phyloP scores from a whole-genome alignment of 2,888 invertebrate genomes.

The Alitta virens region DNA sequence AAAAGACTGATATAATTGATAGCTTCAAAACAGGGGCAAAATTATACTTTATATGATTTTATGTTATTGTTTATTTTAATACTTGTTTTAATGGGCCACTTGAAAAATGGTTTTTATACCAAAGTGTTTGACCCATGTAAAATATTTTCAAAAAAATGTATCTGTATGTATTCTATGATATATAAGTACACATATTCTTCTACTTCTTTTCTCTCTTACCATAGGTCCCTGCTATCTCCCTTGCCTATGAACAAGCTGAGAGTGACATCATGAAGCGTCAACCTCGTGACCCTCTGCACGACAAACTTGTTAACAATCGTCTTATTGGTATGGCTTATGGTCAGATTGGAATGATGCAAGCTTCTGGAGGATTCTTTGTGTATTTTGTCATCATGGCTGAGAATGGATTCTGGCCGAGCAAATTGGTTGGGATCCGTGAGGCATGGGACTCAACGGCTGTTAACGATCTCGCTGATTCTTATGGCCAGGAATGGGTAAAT shows the following conservation, averaged over 20 bases:
- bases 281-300: conserved; percentile 76
- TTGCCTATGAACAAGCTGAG: conserved; percentile 86
- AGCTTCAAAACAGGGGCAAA: too few relatives aligned
- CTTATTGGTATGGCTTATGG: conserved; percentile 99
- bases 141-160: not conserved
- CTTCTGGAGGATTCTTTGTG: conserved; percentile 98
- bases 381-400: conserved; percentile 99
- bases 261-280: conserved; percentile 90
- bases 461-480: conserved; percentile 93
- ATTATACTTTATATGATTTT: too few relatives aligned
- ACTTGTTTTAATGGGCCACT: too few relatives aligned
- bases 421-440: conserved; percentile 91
- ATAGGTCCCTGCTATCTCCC: conserved; percentile 84
- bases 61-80: too few relatives aligned
- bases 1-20: too few relatives aligned
- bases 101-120: too few relatives aligned
- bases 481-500: not conserved
- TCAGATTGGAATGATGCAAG: conserved; percentile 99
- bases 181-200: too few relatives aligned
- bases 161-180: not conserved
- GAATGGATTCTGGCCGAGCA: conserved; percentile 90
- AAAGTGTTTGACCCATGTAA: too few relatives aligned
- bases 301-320: conserved; percentile 91
- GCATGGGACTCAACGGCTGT: conserved; percentile 98
- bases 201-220: not conserved